Evolutionary conservation across 2,888 invertebrate species (phyloP).

Genomic region (Sarcophaga variegata): DNA sequence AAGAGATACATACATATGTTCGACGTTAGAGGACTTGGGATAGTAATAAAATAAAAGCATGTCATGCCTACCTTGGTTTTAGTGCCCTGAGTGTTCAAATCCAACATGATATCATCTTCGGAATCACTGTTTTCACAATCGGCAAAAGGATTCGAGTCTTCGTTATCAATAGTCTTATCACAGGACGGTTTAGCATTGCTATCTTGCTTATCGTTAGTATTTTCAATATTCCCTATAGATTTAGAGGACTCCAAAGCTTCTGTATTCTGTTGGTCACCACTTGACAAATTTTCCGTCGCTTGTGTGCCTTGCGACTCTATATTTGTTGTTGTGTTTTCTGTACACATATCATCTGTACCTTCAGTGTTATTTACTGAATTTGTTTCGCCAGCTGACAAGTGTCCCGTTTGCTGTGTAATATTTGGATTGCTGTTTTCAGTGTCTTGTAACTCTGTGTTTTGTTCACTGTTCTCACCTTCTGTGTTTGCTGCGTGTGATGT

Average conservation of each 20-base stretch:
- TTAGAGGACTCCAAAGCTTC: background rate
- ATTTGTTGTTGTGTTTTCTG: background rate
- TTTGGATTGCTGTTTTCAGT: background rate
- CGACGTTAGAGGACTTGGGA: background rate
- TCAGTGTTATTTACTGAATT: background rate
- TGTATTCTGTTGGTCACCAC: background rate
- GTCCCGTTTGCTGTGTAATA: background rate
- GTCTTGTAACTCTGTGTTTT: background rate
- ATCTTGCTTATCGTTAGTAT: background rate
- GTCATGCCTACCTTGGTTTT: slow-evolving; percentile 67
- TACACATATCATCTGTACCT: background rate
- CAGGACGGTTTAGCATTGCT: too few relatives aligned
- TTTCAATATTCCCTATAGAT: background rate
- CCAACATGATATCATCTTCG: slow-evolving; percentile 50
- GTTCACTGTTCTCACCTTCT: background rate
- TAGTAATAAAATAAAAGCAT: slow-evolving; percentile 20
- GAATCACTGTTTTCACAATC: background rate
- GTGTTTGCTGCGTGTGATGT: too few relatives aligned
- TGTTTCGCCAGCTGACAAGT: background rate
- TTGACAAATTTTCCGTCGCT: too few relatives aligned
- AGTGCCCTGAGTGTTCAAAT: slow-evolving; percentile 57
- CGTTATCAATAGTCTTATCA: too few relatives aligned
- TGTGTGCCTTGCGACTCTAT: background rate
- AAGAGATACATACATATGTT: background rate
- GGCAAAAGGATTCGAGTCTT: background rate